Conservation (phyloP, 2,888 invertebrate species). For the Drosophila picticornis region DNA sequence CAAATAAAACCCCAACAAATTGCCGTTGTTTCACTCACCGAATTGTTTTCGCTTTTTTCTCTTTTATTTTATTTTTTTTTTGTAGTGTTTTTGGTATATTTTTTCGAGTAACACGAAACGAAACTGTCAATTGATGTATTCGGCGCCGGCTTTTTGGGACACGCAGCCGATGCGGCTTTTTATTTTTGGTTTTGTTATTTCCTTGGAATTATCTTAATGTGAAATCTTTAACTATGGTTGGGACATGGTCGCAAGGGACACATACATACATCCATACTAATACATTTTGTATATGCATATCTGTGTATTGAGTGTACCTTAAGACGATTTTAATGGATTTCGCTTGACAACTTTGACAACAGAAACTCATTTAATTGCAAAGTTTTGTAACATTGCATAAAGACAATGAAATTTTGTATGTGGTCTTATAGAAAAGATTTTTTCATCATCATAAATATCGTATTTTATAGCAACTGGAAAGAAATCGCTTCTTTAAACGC, state of each 20-base stretch:
- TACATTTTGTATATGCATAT: conserved; percentile 7
- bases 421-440: conserved; percentile 16
- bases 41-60: conserved; percentile 8
- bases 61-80: conserved; percentile 2
- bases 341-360: conserved; percentile 64
- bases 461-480: conserved; percentile 2
- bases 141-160: conserved; percentile 60
- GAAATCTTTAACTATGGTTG: conserved; percentile 79
- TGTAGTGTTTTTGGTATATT: conserved; percentile 19
- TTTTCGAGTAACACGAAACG: conserved; percentile 69
- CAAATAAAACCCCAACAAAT: conserved; percentile 66
- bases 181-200: conserved; percentile 59
- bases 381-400: conserved; percentile 64
- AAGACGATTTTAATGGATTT: conserved; percentile 77
- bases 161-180: conserved; percentile 45
- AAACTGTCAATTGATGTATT: conserved; percentile 77
- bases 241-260: conserved; percentile 74
- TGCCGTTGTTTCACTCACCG: conserved; percentile 43
- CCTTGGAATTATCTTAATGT: conserved; percentile 79
- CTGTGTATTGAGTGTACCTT: conserved; percentile 36
- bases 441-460: not conserved
- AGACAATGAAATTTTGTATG: conserved; percentile 24
- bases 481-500: conserved; percentile 4
- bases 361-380: conserved; percentile 73
- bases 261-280: conserved; percentile 38